These are phyloP conservation scores for Galagoides demidoff DNA, from an alignment of 2,797 vertebrate species.

Conservation along the genomic window DNA sequence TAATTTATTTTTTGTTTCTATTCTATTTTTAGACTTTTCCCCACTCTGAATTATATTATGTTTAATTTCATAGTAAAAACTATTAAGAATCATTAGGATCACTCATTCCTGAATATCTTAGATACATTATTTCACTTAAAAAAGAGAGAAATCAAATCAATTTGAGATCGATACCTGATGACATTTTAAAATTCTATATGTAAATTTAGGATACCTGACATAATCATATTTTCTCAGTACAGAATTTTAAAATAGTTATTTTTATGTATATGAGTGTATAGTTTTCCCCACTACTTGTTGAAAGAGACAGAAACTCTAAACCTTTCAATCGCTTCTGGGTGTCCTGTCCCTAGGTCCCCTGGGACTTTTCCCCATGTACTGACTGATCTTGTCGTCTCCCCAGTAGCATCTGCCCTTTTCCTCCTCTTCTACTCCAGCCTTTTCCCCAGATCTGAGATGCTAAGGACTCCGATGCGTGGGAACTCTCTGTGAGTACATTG, in stretches of 20 bases:
- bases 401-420: background rate
- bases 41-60: too few species aligned
- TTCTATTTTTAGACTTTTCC: too few species aligned
- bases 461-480: background rate
- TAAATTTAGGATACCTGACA: background rate
- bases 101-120: background rate
- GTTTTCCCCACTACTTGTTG: background rate
- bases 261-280: background rate
- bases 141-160: background rate
- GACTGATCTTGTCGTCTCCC: background rate
- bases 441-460: background rate
- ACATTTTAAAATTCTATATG: background rate
- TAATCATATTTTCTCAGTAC: background rate
- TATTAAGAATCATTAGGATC: background rate
- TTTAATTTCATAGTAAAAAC: background rate
- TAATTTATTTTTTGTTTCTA: too few species aligned
- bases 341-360: background rate
- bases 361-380: background rate
- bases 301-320: background rate
- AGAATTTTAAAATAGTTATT: background rate
- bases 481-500: background rate
- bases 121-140: background rate
- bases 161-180: background rate
- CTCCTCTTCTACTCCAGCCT: background rate
- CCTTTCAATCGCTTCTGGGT: background rate